Evolutionary conservation across 2,797 vertebrate genomes (phyloP), one percentile per base, ranked within the genome.

Genomic region (Enteromius anoplus): DNA sequence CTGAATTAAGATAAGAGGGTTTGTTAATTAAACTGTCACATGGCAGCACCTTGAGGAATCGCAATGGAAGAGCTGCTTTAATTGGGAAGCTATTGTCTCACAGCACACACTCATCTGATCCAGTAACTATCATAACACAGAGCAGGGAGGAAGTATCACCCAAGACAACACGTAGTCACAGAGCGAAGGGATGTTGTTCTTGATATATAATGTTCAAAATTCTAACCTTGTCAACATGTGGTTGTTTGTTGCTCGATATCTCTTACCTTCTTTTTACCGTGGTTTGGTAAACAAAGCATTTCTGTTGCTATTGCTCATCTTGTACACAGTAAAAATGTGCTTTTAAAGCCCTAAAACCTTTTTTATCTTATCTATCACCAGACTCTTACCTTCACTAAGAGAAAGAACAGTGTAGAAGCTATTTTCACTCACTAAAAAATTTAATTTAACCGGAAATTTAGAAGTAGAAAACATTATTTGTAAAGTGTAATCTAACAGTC

Each of bases 1-100:
- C 89, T 93, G 94, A 94, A 94, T 94, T 94, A 94, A 95, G 94
- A 95, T 94, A 94, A 94, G 92, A 86, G 88, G 83, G 88, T 92
- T 92, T 92, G 92, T 94, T 95, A 95, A 95, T 95, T 94, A 95
- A 94, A 94, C 93, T 93, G 92, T 94, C 93, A 93, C 93, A 94
- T 93, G 93, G 93, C 90, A 92, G 91, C 93, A 93, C 93, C 92
- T 93, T 94, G 93, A 94, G 93, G 91, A 93, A 94, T 93, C 91
- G 89, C 85, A 47, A 90, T 89, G 91, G 91, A 93, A 93, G 92
- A 89, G 70, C 87, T 89, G 88, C 88, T 94, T 94, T 94, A 95
- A 94, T 95, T 93, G 92, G 93, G 90, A 93, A 92, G 87, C 92
- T 87, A 90, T 92, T 94, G 93, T 94, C 91, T 90, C 89, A 29